Evolutionary conservation across 2,888 invertebrate genomes (phyloP).

Genomic region (Chromoteleia sp.): DNA sequence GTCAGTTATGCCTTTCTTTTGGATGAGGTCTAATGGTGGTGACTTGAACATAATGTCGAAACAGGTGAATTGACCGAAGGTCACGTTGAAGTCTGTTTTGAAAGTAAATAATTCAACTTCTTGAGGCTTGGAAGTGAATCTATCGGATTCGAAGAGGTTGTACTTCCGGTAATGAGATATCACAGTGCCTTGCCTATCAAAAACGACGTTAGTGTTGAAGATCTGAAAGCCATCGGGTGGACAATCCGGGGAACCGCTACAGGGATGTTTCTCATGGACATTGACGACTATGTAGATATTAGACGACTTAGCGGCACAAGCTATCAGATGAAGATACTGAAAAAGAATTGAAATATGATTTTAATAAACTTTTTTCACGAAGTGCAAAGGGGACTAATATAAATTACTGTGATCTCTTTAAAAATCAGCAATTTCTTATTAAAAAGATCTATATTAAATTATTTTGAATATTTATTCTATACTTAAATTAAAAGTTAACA

Average conservation of each 20-base stretch:
- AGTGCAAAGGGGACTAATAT: too few relatives aligned
- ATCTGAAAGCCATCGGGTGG: conserved; percentile 85
- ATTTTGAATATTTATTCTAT: too few relatives aligned
- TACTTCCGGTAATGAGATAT: conserved; percentile 87
- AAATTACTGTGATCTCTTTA: too few relatives aligned
- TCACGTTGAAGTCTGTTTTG: conserved; percentile 91
- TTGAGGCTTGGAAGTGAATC: conserved; percentile 60
- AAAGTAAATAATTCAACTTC: conserved; percentile 88
- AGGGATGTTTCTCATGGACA: conserved; percentile 86
- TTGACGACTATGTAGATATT: conserved; percentile 90
- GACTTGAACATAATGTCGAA: conserved; percentile 92
- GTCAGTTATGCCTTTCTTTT: conserved; percentile 86
- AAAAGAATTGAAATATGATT: too few relatives aligned
- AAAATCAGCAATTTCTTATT: too few relatives aligned
- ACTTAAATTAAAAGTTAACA: too few relatives aligned
- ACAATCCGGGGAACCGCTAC: conserved; percentile 86
- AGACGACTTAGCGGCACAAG: conserved; percentile 86
- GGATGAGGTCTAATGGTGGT: conserved; percentile 85
- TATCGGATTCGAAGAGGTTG: conserved; percentile 85
- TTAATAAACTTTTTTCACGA: too few relatives aligned
- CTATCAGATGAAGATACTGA: conserved; percentile 86
- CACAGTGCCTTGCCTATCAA: conserved; percentile 90
- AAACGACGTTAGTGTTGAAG: conserved; percentile 93
- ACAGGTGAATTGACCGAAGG: conserved; percentile 92
- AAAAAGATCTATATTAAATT: too few relatives aligned